Evolutionary conservation across 2,113 vertebrate species (phyloP).

Genomic region (Nothobranchius kuhntae): DNA sequence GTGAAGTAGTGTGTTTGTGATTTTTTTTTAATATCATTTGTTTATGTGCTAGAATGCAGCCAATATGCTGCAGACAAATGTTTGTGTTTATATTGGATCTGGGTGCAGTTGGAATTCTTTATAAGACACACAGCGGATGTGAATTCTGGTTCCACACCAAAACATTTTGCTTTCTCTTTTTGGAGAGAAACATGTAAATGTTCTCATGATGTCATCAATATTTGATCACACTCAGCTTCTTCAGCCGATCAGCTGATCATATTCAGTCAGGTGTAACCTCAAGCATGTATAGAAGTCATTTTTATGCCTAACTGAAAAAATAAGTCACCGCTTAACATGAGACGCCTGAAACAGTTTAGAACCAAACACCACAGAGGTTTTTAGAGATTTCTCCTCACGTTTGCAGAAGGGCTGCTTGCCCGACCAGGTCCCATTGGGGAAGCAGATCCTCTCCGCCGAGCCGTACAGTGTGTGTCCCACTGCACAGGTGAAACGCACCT

Average conservation of each 20-base stretch:
- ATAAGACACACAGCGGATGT: not conserved
- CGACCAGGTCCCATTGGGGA: constrained; percentile 95
- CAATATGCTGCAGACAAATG: constrained; percentile 16
- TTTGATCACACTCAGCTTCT: no score
- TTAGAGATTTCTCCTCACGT: constrained; percentile 79
- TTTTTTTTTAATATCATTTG: constrained; percentile 22
- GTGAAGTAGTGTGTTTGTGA: constrained; percentile 28
- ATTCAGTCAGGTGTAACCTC: no score
- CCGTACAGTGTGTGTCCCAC: constrained; percentile 91
- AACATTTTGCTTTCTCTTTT: not conserved
- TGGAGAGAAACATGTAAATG: no score
- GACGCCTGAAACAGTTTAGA: not conserved
- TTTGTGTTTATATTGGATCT: constrained; percentile 7
- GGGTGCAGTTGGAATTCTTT: not conserved
- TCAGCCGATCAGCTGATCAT: no score
- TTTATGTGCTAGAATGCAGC: constrained; percentile 12
- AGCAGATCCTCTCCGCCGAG: constrained; percentile 91
- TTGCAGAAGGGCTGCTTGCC: constrained; percentile 96
- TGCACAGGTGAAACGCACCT: constrained; percentile 89
- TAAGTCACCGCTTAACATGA: not conserved
- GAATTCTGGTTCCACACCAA: not conserved
- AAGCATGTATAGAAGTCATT: not conserved
- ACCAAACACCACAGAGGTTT: constrained; percentile 16
- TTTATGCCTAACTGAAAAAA: no score
- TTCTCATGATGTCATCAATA: no score